Conservation (phyloP, 2,888 invertebrate genomes). For the Lasioglossum malachurum region DNA sequence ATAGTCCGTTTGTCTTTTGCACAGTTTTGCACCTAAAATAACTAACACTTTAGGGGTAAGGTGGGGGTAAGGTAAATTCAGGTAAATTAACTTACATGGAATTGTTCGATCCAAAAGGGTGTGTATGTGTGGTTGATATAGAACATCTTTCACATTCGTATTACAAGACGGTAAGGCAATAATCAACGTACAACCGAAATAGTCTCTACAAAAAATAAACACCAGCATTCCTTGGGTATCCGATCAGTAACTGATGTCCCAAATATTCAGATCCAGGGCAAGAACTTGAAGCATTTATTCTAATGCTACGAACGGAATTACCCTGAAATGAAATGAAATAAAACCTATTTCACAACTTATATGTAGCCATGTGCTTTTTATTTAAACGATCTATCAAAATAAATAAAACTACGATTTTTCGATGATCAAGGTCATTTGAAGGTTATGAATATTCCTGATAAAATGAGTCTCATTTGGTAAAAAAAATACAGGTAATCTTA, state of each 20-base stretch:
- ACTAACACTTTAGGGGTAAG: too few relatives aligned
- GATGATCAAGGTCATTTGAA: background rate
- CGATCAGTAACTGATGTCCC: background rate
- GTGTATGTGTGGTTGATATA: background rate
- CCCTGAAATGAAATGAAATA: background rate
- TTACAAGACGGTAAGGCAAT: background rate
- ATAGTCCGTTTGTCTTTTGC: background rate
- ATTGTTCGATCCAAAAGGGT: background rate
- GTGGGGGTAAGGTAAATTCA: background rate
- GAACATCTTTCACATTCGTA: background rate
- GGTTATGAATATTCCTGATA: background rate
- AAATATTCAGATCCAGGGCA: background rate
- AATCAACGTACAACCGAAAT: background rate
- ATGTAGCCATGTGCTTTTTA: background rate
- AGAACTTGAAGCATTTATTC: background rate
- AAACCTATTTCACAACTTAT: background rate
- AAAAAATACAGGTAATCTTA: background rate
- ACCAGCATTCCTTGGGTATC: background rate
- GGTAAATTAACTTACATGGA: background rate
- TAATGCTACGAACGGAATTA: background rate
- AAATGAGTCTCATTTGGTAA: background rate
- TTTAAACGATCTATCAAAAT: background rate
- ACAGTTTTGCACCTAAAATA: background rate
- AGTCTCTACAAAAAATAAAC: background rate
- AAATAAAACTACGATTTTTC: background rate